A percentile compares a stretch with the other conserved stretches of the same genome.
Conservation (phyloP, 2,113 vertebrate species). For the Embiotoca jacksoni region DNA sequence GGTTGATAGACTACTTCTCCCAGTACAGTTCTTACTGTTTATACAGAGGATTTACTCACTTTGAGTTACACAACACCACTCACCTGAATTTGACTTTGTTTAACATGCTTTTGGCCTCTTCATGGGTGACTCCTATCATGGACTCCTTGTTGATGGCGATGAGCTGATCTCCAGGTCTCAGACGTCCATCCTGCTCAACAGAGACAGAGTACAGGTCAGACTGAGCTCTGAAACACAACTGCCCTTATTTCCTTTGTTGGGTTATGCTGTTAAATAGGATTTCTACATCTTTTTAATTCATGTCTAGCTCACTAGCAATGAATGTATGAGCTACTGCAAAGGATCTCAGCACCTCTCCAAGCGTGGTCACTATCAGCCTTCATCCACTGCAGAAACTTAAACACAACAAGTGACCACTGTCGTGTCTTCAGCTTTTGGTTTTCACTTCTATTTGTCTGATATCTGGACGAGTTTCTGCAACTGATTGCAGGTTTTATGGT, state of each 20-base stretch:
- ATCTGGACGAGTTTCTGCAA: no score
- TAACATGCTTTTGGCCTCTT: slow-evolving; percentile 90
- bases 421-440: no score
- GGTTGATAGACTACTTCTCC: no score
- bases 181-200: slow-evolving; percentile 87
- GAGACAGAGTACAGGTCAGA: not conserved
- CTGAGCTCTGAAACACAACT: no score
- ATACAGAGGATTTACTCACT: not conserved
- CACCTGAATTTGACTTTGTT: slow-evolving; percentile 89
- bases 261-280: no score
- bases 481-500: no score
- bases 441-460: no score
- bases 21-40: no score
- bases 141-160: slow-evolving; percentile 93
- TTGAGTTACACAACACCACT: not conserved
- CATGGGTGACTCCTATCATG: slow-evolving; percentile 89
- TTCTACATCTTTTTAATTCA: no score
- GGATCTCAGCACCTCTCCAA: not conserved
- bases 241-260: no score
- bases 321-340: not conserved
- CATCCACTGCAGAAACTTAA: not conserved
- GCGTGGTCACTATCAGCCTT: not conserved
- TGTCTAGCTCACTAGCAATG: no score
- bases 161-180: slow-evolving; percentile 91
- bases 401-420: no score